Base-by-base conservation (phyloP, 2,797 vertebrate genomes). In the Numenius phaeopus region DNA sequence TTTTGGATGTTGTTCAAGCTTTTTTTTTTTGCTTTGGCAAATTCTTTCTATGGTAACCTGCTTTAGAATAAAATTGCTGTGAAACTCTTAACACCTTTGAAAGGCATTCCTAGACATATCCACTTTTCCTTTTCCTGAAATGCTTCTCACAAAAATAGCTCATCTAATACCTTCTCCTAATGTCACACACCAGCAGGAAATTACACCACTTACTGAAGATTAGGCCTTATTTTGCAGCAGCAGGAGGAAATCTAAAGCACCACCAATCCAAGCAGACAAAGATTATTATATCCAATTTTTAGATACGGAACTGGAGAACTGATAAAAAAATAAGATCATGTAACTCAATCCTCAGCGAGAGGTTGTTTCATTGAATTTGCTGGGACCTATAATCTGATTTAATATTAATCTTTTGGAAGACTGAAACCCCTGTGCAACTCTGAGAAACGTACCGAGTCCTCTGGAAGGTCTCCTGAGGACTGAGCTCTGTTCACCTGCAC, bases 181-280 rank as follows among this genome's bases (percentile, higher is more conserved):
- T 65, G 57, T 72, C 67, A 85, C 26, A 78, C 39, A 86, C 32
- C 11, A 79, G 40, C 14, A 82, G 77, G 42, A 95, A 93, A 95
- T 96, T 78, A 91, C 57, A 85, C n/a, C 42, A 71, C n/a, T 96
- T 90, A 89, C 15, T 65, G 47, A 29, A 92, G 61, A 86, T 78
- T 69, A 86, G 37, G 39, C 11, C 20, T 59, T 65, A 83, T 65
- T 90, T 90, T 87, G 40, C 66, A 81, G 30, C 46, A 88, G 69
- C 29, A 54, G 24, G 22, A 83, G 49, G 30, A 86, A 78, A 88
- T 65, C 72, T 50, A 86, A 96, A 88, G 61, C 23, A 71, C 19
- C 49, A 57, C 29, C 23, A 20, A 54, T 44, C 62, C 72, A 94
- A 89, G 94, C 1, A 84, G 49, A 65, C 6, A 8, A 83, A 73